A percentile compares a stretch with the other conserved stretches of the same genome.
phyloP scores from a whole-genome alignment of 2,797 vertebrate species.

The Sebastes kiyomatsui region DNA sequence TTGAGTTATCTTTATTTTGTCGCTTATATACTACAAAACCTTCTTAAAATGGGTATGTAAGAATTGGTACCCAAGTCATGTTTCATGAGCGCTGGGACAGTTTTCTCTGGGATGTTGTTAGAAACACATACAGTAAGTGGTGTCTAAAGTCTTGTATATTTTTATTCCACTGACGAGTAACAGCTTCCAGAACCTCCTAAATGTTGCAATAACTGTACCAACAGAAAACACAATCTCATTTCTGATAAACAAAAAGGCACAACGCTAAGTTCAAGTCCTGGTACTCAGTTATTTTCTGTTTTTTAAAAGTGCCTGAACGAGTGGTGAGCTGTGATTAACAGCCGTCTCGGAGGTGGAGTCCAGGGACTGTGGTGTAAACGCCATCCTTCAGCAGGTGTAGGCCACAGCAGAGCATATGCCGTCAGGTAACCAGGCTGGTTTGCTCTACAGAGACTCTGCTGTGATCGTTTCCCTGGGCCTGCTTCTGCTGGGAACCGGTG shows the following conservation, averaged over 20 bases:
- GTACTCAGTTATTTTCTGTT: slow-evolving; percentile 69
- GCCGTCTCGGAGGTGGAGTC: slow-evolving; percentile 65
- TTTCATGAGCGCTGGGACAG: neutral
- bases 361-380: slow-evolving; percentile 80
- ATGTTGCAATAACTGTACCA: neutral
- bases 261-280: slow-evolving; percentile 4
- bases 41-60: neutral
- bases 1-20: neutral
- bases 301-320: slow-evolving; percentile 66
- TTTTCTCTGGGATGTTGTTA: neutral
- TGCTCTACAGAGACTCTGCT: slow-evolving; percentile 80
- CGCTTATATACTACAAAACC: neutral
- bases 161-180: slow-evolving; percentile 18
- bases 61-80: neutral
- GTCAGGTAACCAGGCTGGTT: slow-evolving; percentile 78
- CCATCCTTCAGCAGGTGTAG: slow-evolving; percentile 86
- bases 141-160: neutral
- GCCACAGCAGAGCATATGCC: slow-evolving; percentile 87
- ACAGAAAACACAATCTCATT: slow-evolving; percentile 12
- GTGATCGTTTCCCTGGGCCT: slow-evolving; percentile 79
- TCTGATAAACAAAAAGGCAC: slow-evolving; percentile 17
- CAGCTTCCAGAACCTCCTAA: slow-evolving; percentile 31
- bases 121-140: neutral
- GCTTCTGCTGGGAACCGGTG: slow-evolving; percentile 87
- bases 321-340: slow-evolving; percentile 79